These are phyloP conservation scores for Brachionus rubens DNA, from an alignment of 1,140 invertebrate genomes.

Conservation along the genomic window DNA sequence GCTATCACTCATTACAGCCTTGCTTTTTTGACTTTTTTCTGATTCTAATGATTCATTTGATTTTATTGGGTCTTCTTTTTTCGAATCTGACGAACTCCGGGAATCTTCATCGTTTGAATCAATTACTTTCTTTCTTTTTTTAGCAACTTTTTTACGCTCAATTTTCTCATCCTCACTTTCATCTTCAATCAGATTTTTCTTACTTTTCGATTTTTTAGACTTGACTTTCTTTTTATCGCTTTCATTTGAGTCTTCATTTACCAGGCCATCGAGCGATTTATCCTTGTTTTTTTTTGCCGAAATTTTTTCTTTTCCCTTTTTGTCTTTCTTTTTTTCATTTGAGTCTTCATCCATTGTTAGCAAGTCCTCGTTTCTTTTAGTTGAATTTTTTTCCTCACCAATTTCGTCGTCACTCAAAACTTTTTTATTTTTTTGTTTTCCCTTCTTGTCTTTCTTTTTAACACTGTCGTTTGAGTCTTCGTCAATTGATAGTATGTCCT, in stretches of 20 bases:
- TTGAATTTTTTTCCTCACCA: neutral
- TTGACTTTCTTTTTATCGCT: neutral
- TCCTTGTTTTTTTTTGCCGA: neutral
- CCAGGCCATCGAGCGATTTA: neutral
- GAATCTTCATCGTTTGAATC: conserved; percentile 33
- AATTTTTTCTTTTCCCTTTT: neutral
- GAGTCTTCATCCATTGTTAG: neutral
- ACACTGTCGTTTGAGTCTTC: too few species aligned
- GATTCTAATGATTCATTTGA: conserved; percentile 13
- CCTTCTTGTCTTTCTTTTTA: too few species aligned
- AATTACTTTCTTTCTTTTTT: conserved; percentile 25
- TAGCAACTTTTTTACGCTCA: conserved; percentile 10
- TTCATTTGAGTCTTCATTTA: neutral
- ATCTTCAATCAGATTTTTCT: neutral
- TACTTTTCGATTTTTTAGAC: neutral
- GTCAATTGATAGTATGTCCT: too few species aligned
- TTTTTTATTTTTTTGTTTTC: too few species aligned
- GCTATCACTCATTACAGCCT: neutral
- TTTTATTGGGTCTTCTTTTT: neutral
- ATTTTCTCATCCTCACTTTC: neutral
- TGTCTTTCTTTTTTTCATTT: too few species aligned
- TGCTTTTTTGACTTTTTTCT: neutral
- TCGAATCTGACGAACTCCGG: neutral
- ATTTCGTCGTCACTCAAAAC: conserved; percentile 5
- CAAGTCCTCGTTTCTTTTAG: neutral